These are phyloP conservation scores for Lissonota sp. DNA, from an alignment of 2,888 invertebrate species.

Conservation along the genomic window DNA sequence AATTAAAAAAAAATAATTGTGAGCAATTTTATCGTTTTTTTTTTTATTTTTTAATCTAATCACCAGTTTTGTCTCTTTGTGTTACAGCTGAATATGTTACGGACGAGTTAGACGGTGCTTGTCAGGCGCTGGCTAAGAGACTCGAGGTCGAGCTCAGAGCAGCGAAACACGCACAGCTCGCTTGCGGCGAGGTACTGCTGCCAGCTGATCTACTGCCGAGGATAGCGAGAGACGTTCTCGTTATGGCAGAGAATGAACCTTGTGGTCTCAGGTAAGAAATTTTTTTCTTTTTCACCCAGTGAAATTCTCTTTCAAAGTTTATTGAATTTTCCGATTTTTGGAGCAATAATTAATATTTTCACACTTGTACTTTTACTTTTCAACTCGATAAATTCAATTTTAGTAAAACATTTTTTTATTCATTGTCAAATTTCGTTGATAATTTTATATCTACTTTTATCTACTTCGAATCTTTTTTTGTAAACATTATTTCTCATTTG, in stretches of 20 bases:
- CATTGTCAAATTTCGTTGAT: no score
- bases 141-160: conserved; percentile 92
- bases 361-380: neutral
- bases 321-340: no score
- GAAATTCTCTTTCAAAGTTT: neutral
- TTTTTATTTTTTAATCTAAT: conserved; percentile 1
- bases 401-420: no score
- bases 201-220: conserved; percentile 92
- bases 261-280: conserved; percentile 89
- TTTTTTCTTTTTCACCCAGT: neutral
- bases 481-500: no score
- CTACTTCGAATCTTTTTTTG: no score
- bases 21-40: neutral
- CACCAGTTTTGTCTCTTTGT: conserved; percentile 62
- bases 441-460: no score
- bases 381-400: neutral
- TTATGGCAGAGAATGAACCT: conserved; percentile 94
- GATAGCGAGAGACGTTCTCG: conserved; percentile 91
- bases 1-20: no score
- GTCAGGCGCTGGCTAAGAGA: conserved; percentile 89
- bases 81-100: conserved; percentile 83
- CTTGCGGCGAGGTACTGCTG: conserved; percentile 93
- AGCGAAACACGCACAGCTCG: conserved; percentile 92
- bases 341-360: neutral
- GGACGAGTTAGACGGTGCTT: conserved; percentile 85